A percentile compares a stretch with the other conserved stretches of the same genome.
These are phyloP conservation scores for Tipula lateralis DNA, from an alignment of 2,888 invertebrate genomes.

Conservation along the genomic window DNA sequence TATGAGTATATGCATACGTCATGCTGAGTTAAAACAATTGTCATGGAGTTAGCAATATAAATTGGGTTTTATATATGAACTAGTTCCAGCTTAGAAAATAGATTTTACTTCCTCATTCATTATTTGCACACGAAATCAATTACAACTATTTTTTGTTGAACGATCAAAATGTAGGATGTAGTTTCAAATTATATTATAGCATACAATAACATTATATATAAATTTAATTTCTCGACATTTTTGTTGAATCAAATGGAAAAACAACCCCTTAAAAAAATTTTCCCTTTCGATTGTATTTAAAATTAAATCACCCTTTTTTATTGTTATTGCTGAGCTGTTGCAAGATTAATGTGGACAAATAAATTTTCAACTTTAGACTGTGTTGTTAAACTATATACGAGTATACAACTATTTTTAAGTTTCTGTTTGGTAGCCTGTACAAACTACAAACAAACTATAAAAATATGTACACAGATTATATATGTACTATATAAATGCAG, in stretches of 20 bases:
- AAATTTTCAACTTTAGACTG: not conserved
- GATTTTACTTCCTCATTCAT: not conserved
- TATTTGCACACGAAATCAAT: not conserved
- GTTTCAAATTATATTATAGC: no score
- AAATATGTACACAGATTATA: no score
- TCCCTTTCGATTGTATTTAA: not conserved
- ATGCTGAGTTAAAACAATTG: not conserved
- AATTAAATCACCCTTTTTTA: not conserved
- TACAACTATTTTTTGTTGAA: not conserved
- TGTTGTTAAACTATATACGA: no score
- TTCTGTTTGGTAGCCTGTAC: no score
- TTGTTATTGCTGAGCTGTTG: not conserved
- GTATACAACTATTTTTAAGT: no score
- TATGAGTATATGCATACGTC: no score
- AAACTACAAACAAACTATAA: no score
- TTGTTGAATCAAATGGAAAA: not conserved
- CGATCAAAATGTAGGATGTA: no score
- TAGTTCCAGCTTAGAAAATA: not conserved
- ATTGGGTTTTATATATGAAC: not conserved
- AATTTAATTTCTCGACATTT: no score
- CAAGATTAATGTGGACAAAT: not conserved
- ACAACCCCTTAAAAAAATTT: not conserved
- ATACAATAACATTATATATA: no score
- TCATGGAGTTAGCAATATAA: not conserved
- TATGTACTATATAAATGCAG: no score